Conservation (phyloP, 2,797 vertebrate species). For the Hemibagrus guttatus region DNA sequence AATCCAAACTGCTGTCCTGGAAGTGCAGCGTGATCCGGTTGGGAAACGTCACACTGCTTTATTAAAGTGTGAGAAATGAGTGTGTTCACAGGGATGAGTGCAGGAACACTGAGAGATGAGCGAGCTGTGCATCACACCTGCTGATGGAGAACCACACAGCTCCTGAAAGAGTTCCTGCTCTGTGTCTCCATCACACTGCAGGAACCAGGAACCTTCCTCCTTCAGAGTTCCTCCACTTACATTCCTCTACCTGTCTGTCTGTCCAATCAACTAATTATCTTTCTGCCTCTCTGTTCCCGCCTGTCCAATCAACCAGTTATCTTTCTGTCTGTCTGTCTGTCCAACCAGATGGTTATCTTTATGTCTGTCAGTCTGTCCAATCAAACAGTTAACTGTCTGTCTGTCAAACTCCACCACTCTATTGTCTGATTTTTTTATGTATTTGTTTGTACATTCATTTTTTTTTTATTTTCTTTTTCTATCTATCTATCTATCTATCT, state of each 20-base stretch:
- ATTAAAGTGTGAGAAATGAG: background rate
- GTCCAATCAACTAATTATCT: too few species aligned
- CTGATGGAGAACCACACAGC: background rate
- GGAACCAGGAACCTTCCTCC: background rate
- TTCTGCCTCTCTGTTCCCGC: background rate
- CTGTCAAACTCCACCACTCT: too few species aligned
- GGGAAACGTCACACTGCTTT: background rate
- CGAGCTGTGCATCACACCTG: background rate
- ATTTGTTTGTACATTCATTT: too few species aligned
- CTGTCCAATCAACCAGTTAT: background rate
- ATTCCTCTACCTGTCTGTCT: background rate
- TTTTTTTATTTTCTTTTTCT: too few species aligned
- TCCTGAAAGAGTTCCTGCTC: background rate
- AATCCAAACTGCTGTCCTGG: background rate
- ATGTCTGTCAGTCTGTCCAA: background rate
- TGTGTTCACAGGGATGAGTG: too few species aligned
- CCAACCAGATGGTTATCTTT: background rate
- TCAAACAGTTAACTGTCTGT: background rate
- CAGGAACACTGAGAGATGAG: background rate
- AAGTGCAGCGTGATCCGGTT: background rate
- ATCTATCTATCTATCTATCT: background rate
- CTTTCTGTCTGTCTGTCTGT: background rate
- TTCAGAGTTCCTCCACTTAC: background rate
- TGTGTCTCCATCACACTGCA: background rate
- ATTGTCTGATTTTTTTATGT: too few species aligned